Base-by-base conservation (phyloP, 2,113 vertebrate genomes). In the Megaptera novaeangliae region DNA sequence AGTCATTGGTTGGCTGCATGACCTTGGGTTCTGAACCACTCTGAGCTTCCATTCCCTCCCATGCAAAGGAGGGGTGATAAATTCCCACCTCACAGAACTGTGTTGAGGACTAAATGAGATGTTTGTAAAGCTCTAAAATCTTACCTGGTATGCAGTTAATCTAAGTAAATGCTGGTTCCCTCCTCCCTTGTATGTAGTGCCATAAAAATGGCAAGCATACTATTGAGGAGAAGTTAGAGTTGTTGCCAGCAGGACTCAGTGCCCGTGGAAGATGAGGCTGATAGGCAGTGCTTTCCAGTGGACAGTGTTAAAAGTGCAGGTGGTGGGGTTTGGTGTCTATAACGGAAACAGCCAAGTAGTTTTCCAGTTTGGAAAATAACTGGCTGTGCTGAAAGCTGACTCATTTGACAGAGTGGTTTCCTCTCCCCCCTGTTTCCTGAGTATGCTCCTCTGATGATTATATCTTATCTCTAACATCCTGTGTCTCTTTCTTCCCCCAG, bases 351-450 rank as follows among this genome's bases (percentile, higher is more conserved):
- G 46, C 86, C 86, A 95, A 82, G n/a, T 93, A 93, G 64, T 95
- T 96, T 97, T 95, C 92, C 46, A 68, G 68, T 83, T 91, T 95
- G 96, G 91, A 97, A 97, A 96, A 91, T 97, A 83, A 88, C 92
- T 98, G 94, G n/a, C 72, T 96, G 29, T 88, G 39, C 63, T 46
- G 77, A 86, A 86, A 85, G 39, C 59, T 93, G 97, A 93, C 59
- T 97, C 61, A 96, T 66, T 46, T 71, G 82, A 66, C 59, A 85
- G 64, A 77, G 52, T 52, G 95, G 1, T 52, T 74, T 23, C n/a
- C 52, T 36, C 36, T 34, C 23, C 8, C 8, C 12, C 8, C 17
- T 29, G 14, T 71, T 90, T 91, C 89, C 59, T 81, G 15, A 91
- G 39, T 52, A 41, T 34, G 34, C 52, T 57, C 31, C 15, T 94